Conservation (phyloP, 2,113 vertebrate species). For the Leucopternis melanops region DNA sequence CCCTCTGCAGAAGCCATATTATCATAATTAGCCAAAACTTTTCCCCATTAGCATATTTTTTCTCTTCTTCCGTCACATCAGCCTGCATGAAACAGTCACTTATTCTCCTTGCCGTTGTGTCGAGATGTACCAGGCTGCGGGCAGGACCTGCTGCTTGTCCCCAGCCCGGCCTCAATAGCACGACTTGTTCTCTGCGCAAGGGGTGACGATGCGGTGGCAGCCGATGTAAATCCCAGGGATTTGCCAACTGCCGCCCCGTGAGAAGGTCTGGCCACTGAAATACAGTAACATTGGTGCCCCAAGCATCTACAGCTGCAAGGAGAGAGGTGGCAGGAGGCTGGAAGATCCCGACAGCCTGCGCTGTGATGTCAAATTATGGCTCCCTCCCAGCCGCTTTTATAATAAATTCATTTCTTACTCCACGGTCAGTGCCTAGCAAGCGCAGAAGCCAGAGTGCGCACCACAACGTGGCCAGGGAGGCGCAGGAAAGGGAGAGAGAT, state of each 20-base stretch:
- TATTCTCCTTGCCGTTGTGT: neutral
- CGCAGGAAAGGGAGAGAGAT: neutral
- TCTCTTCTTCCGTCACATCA: conserved; percentile 8
- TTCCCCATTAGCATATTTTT: conserved; percentile 22
- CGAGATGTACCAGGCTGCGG: conserved; percentile 18
- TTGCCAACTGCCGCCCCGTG: fast-evolving
- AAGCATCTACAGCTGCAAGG: neutral
- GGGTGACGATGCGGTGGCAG: neutral
- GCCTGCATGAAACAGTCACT: conserved; percentile 13
- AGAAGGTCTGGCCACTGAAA: neutral
- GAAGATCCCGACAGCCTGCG: neutral
- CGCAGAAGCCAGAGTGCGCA: neutral
- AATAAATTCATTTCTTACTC: neutral
- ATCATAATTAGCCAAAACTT: neutral
- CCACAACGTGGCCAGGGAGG: neutral
- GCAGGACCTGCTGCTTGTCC: neutral
- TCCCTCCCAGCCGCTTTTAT: neutral
- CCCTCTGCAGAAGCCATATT: neutral
- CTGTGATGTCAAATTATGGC: neutral
- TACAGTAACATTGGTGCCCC: fast-evolving
- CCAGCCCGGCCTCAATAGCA: neutral
- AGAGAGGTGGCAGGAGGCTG: neutral
- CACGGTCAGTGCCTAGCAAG: neutral
- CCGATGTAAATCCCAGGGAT: neutral
- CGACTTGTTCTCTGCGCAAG: neutral